Percentiles rank a stretch among this genome's conserved stretches.
phyloP scores from a whole-genome alignment of 1,140 invertebrate genomes.

The Oryzaephilus surinamensis region DNA sequence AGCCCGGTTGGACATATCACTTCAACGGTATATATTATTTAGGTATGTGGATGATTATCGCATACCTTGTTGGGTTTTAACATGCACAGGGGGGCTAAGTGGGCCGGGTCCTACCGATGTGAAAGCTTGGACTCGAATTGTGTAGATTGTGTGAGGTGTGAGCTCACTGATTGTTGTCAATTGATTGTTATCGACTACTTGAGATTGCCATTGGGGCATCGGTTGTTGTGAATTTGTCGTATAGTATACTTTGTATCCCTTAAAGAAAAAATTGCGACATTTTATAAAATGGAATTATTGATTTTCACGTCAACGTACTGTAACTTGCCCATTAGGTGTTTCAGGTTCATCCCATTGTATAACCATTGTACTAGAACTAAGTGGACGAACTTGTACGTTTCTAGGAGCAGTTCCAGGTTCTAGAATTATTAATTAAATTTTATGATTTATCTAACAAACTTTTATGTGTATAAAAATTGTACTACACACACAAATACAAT shows the following conservation, averaged over 20 bases:
- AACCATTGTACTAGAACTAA: slow-evolving; percentile 89
- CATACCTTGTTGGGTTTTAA: slow-evolving; percentile 91
- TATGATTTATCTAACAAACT: neutral
- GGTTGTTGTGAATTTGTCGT: slow-evolving; percentile 77
- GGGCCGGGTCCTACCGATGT: slow-evolving; percentile 86
- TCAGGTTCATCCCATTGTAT: slow-evolving; percentile 97
- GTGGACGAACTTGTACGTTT: slow-evolving; percentile 83
- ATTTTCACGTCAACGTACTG: slow-evolving; percentile 54
- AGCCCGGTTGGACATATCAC: neutral
- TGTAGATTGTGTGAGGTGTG: slow-evolving; percentile 80
- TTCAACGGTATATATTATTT: neutral
- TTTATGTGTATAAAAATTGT: neutral
- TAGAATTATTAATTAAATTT: slow-evolving; percentile 36
- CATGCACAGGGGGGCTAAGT: slow-evolving; percentile 82
- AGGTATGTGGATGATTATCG: neutral
- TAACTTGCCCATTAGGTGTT: slow-evolving; percentile 92
- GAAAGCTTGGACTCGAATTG: slow-evolving; percentile 82
- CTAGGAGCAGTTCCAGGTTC: slow-evolving; percentile 90
- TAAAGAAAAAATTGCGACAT: slow-evolving; percentile 10
- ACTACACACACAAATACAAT: neutral
- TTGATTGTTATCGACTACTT: slow-evolving; percentile 86
- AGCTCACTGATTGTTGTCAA: slow-evolving; percentile 88
- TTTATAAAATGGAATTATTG: slow-evolving; percentile 2
- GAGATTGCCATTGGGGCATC: slow-evolving; percentile 82
- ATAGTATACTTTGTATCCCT: slow-evolving; percentile 98